phyloP scores from a whole-genome alignment of 2,113 vertebrate species.

The Mesitornis unicolor region DNA sequence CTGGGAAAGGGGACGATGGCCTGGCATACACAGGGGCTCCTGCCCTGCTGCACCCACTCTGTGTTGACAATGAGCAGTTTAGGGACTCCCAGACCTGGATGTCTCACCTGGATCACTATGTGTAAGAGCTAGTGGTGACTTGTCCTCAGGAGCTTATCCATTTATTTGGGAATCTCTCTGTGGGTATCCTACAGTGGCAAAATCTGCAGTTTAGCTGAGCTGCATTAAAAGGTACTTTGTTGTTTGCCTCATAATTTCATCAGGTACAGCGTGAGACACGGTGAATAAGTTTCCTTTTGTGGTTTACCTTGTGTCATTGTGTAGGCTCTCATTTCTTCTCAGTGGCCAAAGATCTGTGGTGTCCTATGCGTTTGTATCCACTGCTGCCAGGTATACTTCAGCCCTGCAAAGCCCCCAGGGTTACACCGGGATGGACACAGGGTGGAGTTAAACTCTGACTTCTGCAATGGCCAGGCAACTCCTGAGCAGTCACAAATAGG shows the following conservation, averaged over 20 bases:
- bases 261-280: not conserved
- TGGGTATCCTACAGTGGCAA: not conserved
- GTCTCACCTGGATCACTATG: not conserved
- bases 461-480: not conserved
- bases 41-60: not conserved
- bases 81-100: not conserved
- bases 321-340: not conserved
- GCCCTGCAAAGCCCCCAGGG: not conserved
- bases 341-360: not conserved
- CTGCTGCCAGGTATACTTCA: not conserved
- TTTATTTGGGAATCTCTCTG: not conserved
- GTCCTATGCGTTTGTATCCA: not conserved
- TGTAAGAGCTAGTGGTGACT: not conserved
- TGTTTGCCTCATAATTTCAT: rapidly evolving
- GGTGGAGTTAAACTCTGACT: not conserved
- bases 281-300: not conserved
- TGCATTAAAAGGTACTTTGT: not conserved
- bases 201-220: not conserved
- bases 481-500: not conserved
- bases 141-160: not conserved
- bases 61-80: not conserved
- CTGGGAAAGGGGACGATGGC: not conserved
- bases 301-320: not conserved
- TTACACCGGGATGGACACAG: rapidly evolving
- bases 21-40: not conserved